Conservation (phyloP, 2,888 invertebrate species). For the Antheraea yamamai region DNA sequence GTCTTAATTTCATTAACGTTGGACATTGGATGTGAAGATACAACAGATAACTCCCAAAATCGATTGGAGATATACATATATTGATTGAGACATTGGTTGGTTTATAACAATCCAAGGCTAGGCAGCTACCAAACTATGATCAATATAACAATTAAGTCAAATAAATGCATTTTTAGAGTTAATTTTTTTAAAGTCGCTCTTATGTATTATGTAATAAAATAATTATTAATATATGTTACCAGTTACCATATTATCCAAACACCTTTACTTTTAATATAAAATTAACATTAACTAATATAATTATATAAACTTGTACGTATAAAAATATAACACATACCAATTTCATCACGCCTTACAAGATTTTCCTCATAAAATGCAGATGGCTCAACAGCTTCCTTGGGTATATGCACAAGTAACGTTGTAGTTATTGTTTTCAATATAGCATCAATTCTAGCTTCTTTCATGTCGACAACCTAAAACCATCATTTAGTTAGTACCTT, state of each 20-base stretch:
- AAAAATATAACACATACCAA: constrained; percentile 42
- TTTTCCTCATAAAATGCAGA: constrained; percentile 84
- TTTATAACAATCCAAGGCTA: too few relatives aligned
- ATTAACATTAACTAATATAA: neutral
- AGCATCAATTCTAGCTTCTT: constrained; percentile 87
- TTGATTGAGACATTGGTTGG: too few relatives aligned
- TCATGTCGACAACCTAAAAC: constrained; percentile 85
- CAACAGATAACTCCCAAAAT: too few relatives aligned
- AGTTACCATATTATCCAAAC: neutral
- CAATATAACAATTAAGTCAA: too few relatives aligned
- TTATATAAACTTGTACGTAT: neutral
- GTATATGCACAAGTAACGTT: constrained; percentile 84
- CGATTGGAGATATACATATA: too few relatives aligned
- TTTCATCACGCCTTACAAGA: constrained; percentile 76
- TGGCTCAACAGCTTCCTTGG: constrained; percentile 83
- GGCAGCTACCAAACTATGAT: too few relatives aligned
- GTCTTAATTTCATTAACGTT: too few relatives aligned
- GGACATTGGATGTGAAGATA: too few relatives aligned
- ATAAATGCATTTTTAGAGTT: too few relatives aligned
- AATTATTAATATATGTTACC: neutral
- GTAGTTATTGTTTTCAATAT: constrained; percentile 84
- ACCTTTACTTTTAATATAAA: neutral
- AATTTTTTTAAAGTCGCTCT: too few relatives aligned
- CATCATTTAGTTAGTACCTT: constrained; percentile 1
- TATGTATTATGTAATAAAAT: too few relatives aligned